phyloP scores from a whole-genome alignment of 2,113 vertebrate species.

The Parotia lawesii region DNA sequence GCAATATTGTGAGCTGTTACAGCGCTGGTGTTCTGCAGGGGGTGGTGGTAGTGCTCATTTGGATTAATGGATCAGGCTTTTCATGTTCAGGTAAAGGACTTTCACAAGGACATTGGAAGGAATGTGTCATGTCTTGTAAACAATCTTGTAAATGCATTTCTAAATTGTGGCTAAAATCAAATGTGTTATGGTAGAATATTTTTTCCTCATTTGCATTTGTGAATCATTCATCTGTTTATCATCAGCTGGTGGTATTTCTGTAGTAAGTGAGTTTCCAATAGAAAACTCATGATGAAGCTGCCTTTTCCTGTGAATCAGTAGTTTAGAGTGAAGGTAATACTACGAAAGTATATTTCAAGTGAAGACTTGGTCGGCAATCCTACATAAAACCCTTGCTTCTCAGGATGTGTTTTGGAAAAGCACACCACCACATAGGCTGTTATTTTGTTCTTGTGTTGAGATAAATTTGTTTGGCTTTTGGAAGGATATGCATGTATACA shows the following conservation, averaged over 20 bases:
- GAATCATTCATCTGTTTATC: conserved; percentile 59
- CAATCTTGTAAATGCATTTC: conserved; percentile 40
- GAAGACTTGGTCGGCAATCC: neutral
- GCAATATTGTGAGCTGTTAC: neutral
- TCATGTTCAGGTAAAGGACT: neutral
- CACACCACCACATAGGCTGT: neutral
- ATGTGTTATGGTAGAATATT: conserved; percentile 52
- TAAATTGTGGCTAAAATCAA: conserved; percentile 54
- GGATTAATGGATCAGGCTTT: neutral
- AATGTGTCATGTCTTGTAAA: neutral
- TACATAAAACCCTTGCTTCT: neutral
- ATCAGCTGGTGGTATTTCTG: conserved; percentile 53
- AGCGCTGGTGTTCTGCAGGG: neutral
- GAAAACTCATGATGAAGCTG: neutral
- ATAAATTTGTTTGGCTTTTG: conserved; percentile 45
- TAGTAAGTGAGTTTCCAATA: conserved; percentile 62
- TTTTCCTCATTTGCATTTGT: conserved; percentile 61
- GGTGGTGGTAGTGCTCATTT: neutral
- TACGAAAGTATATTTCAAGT: neutral
- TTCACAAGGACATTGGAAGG: conserved; percentile 9
- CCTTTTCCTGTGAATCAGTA: neutral
- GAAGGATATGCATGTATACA: conserved; percentile 3
- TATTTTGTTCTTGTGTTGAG: conserved; percentile 19
- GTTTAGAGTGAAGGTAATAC: neutral
- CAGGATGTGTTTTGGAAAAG: neutral